These are phyloP conservation scores for Chelon labrosus DNA, from an alignment of 2,797 vertebrate species.

Conservation along the genomic window DNA sequence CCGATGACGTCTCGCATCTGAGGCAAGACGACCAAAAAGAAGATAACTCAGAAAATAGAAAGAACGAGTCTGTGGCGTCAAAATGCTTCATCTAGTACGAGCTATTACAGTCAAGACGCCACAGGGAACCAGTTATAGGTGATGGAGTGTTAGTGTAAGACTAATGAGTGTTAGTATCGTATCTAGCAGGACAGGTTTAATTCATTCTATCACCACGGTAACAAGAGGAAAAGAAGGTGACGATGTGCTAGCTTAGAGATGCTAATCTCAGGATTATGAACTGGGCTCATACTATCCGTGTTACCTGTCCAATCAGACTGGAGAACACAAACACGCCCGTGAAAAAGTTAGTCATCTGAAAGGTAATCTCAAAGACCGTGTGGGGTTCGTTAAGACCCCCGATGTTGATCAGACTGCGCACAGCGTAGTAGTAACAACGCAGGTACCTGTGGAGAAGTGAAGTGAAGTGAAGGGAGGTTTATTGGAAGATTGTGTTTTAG, in stretches of 20 bases:
- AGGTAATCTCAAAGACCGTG: slow-evolving; percentile 91
- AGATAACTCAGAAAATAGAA: neutral
- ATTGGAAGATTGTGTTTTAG: neutral
- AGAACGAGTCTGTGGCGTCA: neutral
- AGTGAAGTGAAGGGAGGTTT: slow-evolving; percentile 18
- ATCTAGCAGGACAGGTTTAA: slow-evolving; percentile 15
- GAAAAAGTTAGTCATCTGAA: slow-evolving; percentile 94
- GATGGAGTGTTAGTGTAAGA: slow-evolving; percentile 3
- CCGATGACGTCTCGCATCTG: slow-evolving; percentile 98
- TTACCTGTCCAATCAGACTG: slow-evolving; percentile 86
- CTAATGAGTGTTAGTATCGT: neutral
- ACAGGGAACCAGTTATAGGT: slow-evolving; percentile 40
- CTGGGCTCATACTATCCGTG: slow-evolving; percentile 34
- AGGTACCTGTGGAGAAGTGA: slow-evolving; percentile 90
- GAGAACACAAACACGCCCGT: slow-evolving; percentile 95
- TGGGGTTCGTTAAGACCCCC: slow-evolving; percentile 92
- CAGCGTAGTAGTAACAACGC: slow-evolving; percentile 93
- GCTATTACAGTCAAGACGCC: slow-evolving; percentile 41
- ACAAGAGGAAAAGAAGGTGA: neutral
- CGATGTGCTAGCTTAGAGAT: neutral
- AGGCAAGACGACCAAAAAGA: neutral
- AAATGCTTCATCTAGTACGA: neutral
- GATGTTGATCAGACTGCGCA: slow-evolving; percentile 94
- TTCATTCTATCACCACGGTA: slow-evolving; percentile 30
- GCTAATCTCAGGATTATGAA: slow-evolving; percentile 25